phyloP scores from a whole-genome alignment of 2,888 invertebrate genomes.

The Drosophila lacicola region DNA sequence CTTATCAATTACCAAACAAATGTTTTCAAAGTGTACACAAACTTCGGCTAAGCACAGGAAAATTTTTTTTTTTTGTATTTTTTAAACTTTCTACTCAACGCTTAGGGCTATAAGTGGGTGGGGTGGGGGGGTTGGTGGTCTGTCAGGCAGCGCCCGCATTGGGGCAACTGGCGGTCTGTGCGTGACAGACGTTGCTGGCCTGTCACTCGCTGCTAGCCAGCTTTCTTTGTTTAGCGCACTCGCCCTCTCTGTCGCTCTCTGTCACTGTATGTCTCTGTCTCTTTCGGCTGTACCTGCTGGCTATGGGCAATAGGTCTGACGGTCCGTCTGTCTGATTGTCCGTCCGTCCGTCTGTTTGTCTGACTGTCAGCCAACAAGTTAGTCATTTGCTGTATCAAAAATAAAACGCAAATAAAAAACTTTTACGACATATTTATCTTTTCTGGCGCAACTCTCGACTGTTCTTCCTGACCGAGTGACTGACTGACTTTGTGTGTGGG shows the following conservation, averaged over 20 bases:
- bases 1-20: neutral
- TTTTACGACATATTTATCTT: constrained; percentile 81
- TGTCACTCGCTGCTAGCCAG: constrained; percentile 44
- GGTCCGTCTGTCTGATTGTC: neutral
- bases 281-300: constrained; percentile 36
- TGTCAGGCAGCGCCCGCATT: constrained; percentile 48
- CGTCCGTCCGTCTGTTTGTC: constrained; percentile 7
- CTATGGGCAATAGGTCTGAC: constrained; percentile 28
- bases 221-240: constrained; percentile 39
- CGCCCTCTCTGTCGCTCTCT: neutral
- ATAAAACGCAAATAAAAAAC: constrained; percentile 81
- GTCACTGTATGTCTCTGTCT: constrained; percentile 2
- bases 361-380: constrained; percentile 72
- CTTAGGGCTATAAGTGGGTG: neutral
- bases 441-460: constrained; percentile 58
- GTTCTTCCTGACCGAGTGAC: constrained; percentile 35
- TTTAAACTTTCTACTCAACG: constrained; percentile 42
- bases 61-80: constrained; percentile 21
- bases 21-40: constrained; percentile 16
- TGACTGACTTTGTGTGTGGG: constrained; percentile 19
- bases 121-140: neutral
- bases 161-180: constrained; percentile 55
- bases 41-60: neutral
- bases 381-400: constrained; percentile 79
- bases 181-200: constrained; percentile 66